These are phyloP conservation scores for Helicolenus hilgendorfi DNA, from an alignment of 2,797 vertebrate species.

Conservation along the genomic window DNA sequence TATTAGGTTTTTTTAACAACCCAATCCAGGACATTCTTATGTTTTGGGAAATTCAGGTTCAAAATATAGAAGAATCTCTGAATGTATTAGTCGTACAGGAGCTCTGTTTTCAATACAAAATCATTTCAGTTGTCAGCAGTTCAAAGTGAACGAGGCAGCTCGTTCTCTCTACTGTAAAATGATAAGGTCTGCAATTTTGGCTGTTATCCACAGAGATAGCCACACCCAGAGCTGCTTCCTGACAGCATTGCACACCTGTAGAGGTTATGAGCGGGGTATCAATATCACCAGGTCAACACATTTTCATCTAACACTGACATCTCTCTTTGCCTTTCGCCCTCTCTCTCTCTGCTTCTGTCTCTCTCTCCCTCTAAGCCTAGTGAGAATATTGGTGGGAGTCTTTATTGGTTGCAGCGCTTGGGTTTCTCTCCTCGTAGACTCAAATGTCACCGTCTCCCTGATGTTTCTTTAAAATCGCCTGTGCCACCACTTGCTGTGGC, in stretches of 20 bases:
- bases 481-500: constrained; percentile 87
- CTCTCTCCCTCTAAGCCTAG: constrained; percentile 64
- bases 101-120: constrained; percentile 15
- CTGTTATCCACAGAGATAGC: constrained; percentile 65
- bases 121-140: constrained; percentile 54
- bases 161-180: constrained; percentile 45
- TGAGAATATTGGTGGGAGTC: constrained; percentile 84
- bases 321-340: constrained; percentile 55
- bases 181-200: constrained; percentile 70
- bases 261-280: constrained; percentile 83
- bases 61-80: background rate
- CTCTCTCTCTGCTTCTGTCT: constrained; percentile 23
- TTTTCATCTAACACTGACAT: constrained; percentile 87
- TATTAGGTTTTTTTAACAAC: background rate
- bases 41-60: background rate
- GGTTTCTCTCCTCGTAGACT: constrained; percentile 85
- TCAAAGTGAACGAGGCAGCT: constrained; percentile 41
- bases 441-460: constrained; percentile 90
- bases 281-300: constrained; percentile 86
- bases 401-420: constrained; percentile 87
- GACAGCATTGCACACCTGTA: constrained; percentile 80
- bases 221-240: constrained; percentile 75
- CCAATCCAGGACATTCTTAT: background rate
- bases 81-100: background rate
- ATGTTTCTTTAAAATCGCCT: constrained; percentile 88